Evolutionary conservation across 2,797 vertebrate species (phyloP), one percentile per base, ranked within the genome.

Genomic region (Hipposideros larvatus): DNA sequence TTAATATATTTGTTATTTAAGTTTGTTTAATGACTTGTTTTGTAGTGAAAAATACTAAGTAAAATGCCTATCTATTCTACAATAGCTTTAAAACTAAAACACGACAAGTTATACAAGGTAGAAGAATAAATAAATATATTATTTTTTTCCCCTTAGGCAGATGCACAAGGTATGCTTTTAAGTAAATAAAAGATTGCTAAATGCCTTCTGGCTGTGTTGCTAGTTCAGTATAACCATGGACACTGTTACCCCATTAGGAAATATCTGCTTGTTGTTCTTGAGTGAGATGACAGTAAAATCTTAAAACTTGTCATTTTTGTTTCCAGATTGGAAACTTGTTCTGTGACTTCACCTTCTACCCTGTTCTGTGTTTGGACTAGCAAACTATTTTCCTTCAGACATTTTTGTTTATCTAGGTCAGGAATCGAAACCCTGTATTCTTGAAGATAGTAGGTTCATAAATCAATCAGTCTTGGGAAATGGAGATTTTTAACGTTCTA

Each of bases 151-250:
- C 51, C 21, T 95, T 37, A 73, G 1, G 71, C 6, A 83, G 14
- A 53, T 51, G 22, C 41, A 82, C 28, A 70, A 43, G 7, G 4
- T 85, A 31, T 75, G 4, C 21, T 78, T 86, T 87, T 63, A 74
- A 75, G 85, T 86, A 97, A 93, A 87, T 66, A 87, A 80, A 82
- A 84, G 37, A 93, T 73, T 91, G 37, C 26, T 78, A 85, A 93
- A 82, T 66, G 7, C 24, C 68, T 90, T 77, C 59, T 73, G 46
- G 26, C 53, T 57, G 2, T 53, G 31, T 95, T 89, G 14, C 24
- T 95, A 37, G 43, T 26, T 26, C 24, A 84, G 51, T 61, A 26
- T 79, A 86, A 53, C 28, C 21, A 53, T 31, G 80, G 63, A 41
- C 15, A 51, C 3, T 46, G 13, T 90, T 80, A 90, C 55, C 34